Evolutionary conservation across 1,140 invertebrate species (phyloP), one percentile per base, ranked within the genome.

Genomic region (Cydia splendana): DNA sequence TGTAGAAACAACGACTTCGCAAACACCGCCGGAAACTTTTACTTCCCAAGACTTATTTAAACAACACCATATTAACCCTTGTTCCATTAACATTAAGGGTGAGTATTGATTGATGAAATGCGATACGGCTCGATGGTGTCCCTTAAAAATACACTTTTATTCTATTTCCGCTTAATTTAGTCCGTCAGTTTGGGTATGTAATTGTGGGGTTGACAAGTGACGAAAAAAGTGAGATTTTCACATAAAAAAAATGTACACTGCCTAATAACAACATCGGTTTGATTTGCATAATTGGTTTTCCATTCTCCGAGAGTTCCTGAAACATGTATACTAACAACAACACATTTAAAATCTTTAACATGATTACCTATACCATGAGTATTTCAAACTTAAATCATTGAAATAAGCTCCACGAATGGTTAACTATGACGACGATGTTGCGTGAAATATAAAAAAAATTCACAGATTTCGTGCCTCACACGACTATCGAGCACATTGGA

Each of bases 21-120:
- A 20, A 62, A 62, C 57, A 62, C 57, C 57, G 57, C 57, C 57
- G 57, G n/a, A 20, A 62, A 62, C 57, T 62, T 62, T 62, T 62
- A 62, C 53, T 57, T n/a, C 20, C 57, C 18, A 62, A 62, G 18
- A 62, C 20, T 62, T 62, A 20, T 24, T 62, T 62, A 62, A 62
- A 62, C 57, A 20, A 62, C 53, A 0, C 57, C 20, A 62, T 24
- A 62, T 24, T 12, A 62, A 62, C 20, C 10, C 57, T 62, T 24
- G 18, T 24, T 24, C 57, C 20, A n/a, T 62, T 62, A 62, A 62
- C 9, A 24, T 24, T 62, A 62, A 62, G 57, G 20, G 57, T 62
- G 57, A 62, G 7, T 62, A 62, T 62, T 62, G 18, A 62, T 62
- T 62, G 57, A 24, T 62, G 57, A 10, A 62, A 24, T 24, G 20